Base-by-base conservation (phyloP, 2,888 invertebrate species). In the Furcula furcula region DNA sequence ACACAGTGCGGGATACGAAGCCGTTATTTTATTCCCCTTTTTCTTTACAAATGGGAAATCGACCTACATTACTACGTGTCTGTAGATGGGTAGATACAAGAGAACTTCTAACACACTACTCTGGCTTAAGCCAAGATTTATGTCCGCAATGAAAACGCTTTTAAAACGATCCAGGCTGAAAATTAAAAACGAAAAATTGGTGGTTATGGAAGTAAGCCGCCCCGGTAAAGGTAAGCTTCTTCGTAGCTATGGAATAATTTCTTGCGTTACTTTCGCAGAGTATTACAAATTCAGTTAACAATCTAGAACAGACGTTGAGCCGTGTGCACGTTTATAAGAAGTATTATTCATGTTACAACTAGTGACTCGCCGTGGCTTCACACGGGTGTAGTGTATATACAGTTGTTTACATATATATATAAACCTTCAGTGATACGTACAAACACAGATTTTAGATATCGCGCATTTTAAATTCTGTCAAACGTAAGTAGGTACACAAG, bases 21-120 rank as follows among this genome's bases (percentile, higher is more conserved):
- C 57, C 53, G 49, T 59, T 63, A 60, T 60, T 69, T 69, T 70
- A 64, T 61, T 54, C 57, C 58, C 57, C 56, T 60, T 72, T 71
- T 65, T 62, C 67, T 68, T 74, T 66, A 68, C 65, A 73, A 70
- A 76, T 73, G 67, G 65, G 69, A 66, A 71, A 73, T 66, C 63
- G 68, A 61, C 64, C 64, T 59, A 62, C 67, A 67, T 75, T 73
- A 73, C 66, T 68, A 71, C 50, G 51, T 60, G 57, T 53, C 56
- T 54, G 50, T 36, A 36, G 33, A 40, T 29, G 38, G 32, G 37
- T 39, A 40, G 29, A 40, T 42, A 45, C 33, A 35, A 31, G 6
- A 27, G 36, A 48, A 41, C 37, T 43, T 34, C 44, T 53, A 49
- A 36, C 38, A 21, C 31, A 33, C 29, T 41, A 36, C 44, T 52